Base-by-base conservation (phyloP, 2,888 invertebrate species). In the Eristalis tenax region DNA sequence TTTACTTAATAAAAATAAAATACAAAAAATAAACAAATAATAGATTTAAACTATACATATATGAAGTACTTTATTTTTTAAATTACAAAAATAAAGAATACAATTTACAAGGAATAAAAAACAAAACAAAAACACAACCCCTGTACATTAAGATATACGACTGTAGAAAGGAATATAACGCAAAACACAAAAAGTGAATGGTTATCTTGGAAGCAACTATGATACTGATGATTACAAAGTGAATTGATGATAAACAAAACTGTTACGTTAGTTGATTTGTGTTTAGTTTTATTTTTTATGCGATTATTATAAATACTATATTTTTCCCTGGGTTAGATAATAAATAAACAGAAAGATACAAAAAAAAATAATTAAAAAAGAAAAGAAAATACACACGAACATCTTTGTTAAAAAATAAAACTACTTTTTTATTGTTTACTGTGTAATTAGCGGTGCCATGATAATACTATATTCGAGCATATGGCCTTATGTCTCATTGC, bases 1-100 rank as follows among this genome's bases (percentile, higher is more conserved):
- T 79, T 84, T 84, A 88, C 81, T 82, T 82, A 85, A 76, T 50
- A 50, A 18, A 43, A 50, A 50, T 50, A 50, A 50, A 50, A 50
- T 50, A 50, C 15, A 43, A 77, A 43, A 78, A 79, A 71, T 40
- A 78, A 64, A 78, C 32, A 77, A 82, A 65, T 76, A 70, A 80
- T 71, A 77, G 76, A 80, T 79, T 61, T 65, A 76, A 78, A 86
- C 64, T 76, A 87, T 79, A 78, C 71, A 88, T 66, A 79, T 70
- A 61, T 71, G 69, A 61, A 82, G 15, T 43, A 66, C 63, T 86
- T 86, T 83, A 75, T 83, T 83, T 82, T 83, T 83, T 78, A 82
- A 86, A 78, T 77, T 74, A 74, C 77, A 82, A 82, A 26, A 71
- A 11, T 28, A 70, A 71, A 71, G 68, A 65, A 57, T 40, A 40